A percentile compares a stretch with the other conserved stretches of the same genome.
Evolutionary conservation across 2,797 vertebrate species (phyloP).

Genomic region (Myripristis jacobus): DNA sequence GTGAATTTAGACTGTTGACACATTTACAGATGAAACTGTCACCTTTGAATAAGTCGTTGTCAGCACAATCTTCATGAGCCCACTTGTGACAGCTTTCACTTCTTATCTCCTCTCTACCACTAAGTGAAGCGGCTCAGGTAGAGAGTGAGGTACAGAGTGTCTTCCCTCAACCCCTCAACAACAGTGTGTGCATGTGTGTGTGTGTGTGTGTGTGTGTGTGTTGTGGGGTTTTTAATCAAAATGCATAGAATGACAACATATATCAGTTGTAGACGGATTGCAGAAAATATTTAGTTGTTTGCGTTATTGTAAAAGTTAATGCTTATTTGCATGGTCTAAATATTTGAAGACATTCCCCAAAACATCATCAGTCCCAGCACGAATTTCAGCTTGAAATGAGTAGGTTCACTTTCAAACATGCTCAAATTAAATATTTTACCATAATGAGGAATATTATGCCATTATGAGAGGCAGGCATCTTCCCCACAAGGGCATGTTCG

Average conservation of each 20-base stretch:
- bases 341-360: too few relatives aligned
- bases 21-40: slow-evolving; percentile 8
- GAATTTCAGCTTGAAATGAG: background rate
- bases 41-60: too few relatives aligned
- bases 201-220: too few relatives aligned
- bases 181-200: too few relatives aligned
- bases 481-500: background rate
- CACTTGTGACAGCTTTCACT: too few relatives aligned
- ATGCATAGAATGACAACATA: too few relatives aligned
- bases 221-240: too few relatives aligned
- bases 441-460: slow-evolving; percentile 8
- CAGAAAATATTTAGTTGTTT: too few relatives aligned
- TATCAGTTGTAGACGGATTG: too few relatives aligned
- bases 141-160: background rate
- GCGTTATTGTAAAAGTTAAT: too few relatives aligned
- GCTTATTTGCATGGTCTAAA: too few relatives aligned
- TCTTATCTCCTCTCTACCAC: slow-evolving; percentile 1
- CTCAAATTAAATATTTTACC: slow-evolving; percentile 5
- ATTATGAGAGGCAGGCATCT: slow-evolving; percentile 1
- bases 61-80: too few relatives aligned
- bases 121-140: background rate
- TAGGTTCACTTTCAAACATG: background rate
- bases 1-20: background rate
- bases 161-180: background rate
- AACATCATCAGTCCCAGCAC: background rate